A percentile compares a stretch with the other conserved stretches of the same genome.
Conservation (phyloP, 35 echinoderm and acorn worm genomes). For the Patiria miniata region DNA sequence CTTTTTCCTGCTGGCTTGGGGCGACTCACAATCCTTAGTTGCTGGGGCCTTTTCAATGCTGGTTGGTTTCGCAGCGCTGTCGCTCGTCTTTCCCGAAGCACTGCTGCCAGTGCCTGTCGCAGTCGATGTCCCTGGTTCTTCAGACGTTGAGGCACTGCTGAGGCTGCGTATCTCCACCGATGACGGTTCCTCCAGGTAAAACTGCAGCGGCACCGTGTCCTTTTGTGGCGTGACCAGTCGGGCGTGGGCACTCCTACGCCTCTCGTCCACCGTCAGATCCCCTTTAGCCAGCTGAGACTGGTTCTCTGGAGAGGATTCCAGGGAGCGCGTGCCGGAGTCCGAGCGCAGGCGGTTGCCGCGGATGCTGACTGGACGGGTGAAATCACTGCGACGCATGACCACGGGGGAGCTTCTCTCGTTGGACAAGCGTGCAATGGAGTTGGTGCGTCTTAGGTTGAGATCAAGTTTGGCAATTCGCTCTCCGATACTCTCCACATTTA, state of each 20-base stretch:
- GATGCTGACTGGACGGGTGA: slow-evolving; percentile 19
- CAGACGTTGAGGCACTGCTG: neutral
- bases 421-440: slow-evolving; percentile 85
- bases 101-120: too few relatives aligned
- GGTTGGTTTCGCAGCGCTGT: too few relatives aligned
- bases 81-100: too few relatives aligned
- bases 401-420: slow-evolving; percentile 53
- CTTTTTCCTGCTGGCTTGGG: neutral
- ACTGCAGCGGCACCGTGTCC: neutral
- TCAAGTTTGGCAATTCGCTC: slow-evolving; percentile 53
- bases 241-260: neutral
- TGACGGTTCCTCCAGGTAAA: neutral
- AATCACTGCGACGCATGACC: slow-evolving; percentile 24
- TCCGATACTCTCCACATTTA: slow-evolving; percentile 40
- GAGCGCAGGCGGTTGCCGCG: neutral
- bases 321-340: neutral
- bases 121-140: too few relatives aligned
- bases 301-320: neutral
- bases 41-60: neutral
- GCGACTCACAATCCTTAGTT: neutral
- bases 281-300: neutral
- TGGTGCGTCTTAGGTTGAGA: slow-evolving; percentile 57
- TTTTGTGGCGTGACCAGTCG: neutral
- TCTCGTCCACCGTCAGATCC: neutral
- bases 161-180: slow-evolving; percentile 20